Evolutionary conservation across 2,113 vertebrate genomes (phyloP).

Genomic region (Phasianus colchicus): DNA sequence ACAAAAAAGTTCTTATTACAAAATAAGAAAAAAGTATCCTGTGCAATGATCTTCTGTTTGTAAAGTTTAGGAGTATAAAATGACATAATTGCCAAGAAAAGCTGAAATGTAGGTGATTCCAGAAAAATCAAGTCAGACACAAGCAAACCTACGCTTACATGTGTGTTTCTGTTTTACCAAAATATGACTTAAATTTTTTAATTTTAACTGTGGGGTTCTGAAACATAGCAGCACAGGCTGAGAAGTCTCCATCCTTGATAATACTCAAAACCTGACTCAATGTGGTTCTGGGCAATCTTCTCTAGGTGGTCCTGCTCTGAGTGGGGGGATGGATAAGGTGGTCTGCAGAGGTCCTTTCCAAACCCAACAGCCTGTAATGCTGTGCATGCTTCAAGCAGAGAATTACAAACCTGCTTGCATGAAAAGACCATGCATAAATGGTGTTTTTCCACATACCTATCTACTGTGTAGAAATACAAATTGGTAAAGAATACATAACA

Average conservation of each 20-base stretch:
- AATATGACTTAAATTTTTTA: not conserved
- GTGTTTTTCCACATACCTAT: not conserved
- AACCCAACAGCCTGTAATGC: not conserved
- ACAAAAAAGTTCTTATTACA: not conserved
- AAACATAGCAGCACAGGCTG: not conserved
- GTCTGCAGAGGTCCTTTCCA: not conserved
- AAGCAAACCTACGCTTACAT: not conserved
- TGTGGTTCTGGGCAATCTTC: accelerated
- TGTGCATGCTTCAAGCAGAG: slow-evolving; percentile 6
- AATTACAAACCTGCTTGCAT: not conserved
- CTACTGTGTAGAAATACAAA: not conserved
- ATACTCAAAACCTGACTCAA: not conserved
- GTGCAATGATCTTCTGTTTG: not conserved
- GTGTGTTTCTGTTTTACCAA: not conserved
- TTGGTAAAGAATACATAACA: not conserved
- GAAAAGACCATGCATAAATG: not conserved
- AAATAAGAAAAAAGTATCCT: not conserved
- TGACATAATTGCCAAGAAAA: not conserved
- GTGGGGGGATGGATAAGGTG: not conserved
- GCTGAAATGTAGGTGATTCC: not conserved
- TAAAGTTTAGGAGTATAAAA: not conserved
- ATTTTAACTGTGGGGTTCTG: not conserved
- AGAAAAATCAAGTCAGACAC: not conserved
- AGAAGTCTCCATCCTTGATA: not conserved
- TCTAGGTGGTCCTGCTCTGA: accelerated